Base-by-base conservation (phyloP, 2,888 invertebrate genomes). In the Troglohyphantes excavatus region DNA sequence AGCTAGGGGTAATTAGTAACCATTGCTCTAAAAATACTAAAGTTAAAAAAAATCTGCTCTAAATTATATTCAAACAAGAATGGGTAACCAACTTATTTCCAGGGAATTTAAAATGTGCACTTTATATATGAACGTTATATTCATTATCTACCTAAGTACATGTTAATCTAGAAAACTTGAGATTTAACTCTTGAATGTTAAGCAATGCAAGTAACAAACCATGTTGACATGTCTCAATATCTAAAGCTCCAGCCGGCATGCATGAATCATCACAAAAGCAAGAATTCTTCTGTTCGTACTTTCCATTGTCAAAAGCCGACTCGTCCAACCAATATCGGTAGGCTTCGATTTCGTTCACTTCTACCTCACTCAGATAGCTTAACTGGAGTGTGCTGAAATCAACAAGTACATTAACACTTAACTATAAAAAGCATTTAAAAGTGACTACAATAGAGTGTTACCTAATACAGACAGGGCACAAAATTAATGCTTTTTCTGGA, bases 241-340 rank as follows among this genome's bases (percentile, higher is more conserved):
- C 90, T 7, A 91, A 78, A n/a, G 90, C 89, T 75, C 92, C 92
- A 61, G 90, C 67, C 7, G 91, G 90, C 68, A 91, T 88, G 73
- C 92, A 92, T 0, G 84, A 82, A 43, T 91, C 82, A 39, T 63
- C 29, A 39, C 90, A 90, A 29, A 89, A 90, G 19, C 92, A 92
- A 63, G 83, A 61, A 81, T 91, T 91, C 11, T 88, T 83, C 9
- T 73, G n/a, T 17, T 88, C 67, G 29, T 90, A 72, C 83, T 90
- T 82, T 13, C 91, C 96, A 92, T 97, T 97, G 93, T 97, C 97
- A 86, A 98, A 95, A 2, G 95, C 94, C 0, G 95, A 95, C 29
- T 94, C 94, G 85, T 95, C 95, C 11, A 95, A 96, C 0, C 94
- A 93, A 93, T 94, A 96, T 73, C 95, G 94, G 68, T 94, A 94